These are phyloP conservation scores for Brachyistius frenatus DNA, from an alignment of 2,113 vertebrate species.

Conservation along the genomic window DNA sequence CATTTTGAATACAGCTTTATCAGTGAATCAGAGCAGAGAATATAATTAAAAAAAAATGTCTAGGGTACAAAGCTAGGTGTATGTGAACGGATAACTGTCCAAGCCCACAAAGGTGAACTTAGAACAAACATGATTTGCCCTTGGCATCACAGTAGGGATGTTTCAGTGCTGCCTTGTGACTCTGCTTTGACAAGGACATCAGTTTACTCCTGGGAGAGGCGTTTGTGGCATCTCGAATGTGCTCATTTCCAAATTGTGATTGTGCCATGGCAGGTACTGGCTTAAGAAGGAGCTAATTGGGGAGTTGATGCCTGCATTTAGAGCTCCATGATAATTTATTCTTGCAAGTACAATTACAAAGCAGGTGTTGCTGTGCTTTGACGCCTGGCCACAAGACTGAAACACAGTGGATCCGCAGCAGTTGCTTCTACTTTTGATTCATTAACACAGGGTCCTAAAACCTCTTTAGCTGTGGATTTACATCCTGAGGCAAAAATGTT, in stretches of 20 bases:
- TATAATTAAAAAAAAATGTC: not conserved
- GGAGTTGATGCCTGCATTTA: slow-evolving; percentile 19
- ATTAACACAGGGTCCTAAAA: slow-evolving; percentile 21
- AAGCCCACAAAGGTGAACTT: slow-evolving; percentile 18
- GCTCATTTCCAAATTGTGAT: slow-evolving; percentile 32
- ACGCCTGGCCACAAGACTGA: slow-evolving; percentile 31
- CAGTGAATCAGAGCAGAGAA: not conserved
- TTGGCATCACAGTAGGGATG: slow-evolving; percentile 33
- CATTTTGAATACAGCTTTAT: not conserved
- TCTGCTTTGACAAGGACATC: slow-evolving; percentile 58
- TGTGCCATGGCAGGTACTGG: slow-evolving; percentile 21
- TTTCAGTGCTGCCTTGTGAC: slow-evolving; percentile 59
- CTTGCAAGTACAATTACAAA: slow-evolving; percentile 58
- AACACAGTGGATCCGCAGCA: slow-evolving; percentile 22
- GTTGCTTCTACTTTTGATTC: slow-evolving; percentile 30
- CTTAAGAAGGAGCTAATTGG: slow-evolving; percentile 54
- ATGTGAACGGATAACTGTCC: slow-evolving; percentile 1
- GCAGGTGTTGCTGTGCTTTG: slow-evolving; percentile 39
- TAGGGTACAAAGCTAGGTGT: not conserved
- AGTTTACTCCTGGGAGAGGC: slow-evolving; percentile 41
- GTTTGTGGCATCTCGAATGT: slow-evolving; percentile 43
- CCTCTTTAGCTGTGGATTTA: not conserved
- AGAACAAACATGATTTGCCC: slow-evolving; percentile 37
- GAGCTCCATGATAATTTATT: slow-evolving; percentile 64
- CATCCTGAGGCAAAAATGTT: not conserved